Conservation (phyloP, 1,140 invertebrate genomes). For the Lethrus apterus region DNA sequence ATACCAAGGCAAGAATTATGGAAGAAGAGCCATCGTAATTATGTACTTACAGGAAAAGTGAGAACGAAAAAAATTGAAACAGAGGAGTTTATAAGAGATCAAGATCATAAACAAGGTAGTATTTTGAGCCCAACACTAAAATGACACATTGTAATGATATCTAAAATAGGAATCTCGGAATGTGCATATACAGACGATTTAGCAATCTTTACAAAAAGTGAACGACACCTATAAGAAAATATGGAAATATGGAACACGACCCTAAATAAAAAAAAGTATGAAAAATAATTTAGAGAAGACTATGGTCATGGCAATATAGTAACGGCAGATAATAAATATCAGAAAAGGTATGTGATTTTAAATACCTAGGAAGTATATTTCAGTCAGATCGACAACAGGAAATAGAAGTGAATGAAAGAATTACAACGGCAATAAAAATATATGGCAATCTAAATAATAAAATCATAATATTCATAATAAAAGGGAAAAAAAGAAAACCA, state of each 20-base stretch:
- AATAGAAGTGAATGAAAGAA: too few relatives aligned
- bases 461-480: too few relatives aligned
- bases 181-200: constrained; percentile 1
- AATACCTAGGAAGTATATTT: neutral
- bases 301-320: neutral
- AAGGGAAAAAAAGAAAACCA: neutral
- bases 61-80: neutral
- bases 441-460: too few relatives aligned
- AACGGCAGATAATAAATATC: constrained; percentile 3
- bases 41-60: too few relatives aligned
- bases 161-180: neutral
- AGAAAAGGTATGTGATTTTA: neutral
- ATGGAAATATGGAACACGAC: neutral
- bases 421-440: too few relatives aligned
- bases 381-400: neutral
- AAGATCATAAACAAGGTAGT: neutral
- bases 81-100: neutral
- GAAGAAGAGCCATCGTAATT: too few relatives aligned
- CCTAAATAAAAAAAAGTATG: neutral
- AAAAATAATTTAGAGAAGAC: neutral
- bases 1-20: too few relatives aligned
- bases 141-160: neutral
- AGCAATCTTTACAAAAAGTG: neutral
- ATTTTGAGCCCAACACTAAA: neutral
- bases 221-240: neutral